Evolutionary conservation across 2,113 vertebrate species (phyloP).

Genomic region (Myanophis thanlyinensis): DNA sequence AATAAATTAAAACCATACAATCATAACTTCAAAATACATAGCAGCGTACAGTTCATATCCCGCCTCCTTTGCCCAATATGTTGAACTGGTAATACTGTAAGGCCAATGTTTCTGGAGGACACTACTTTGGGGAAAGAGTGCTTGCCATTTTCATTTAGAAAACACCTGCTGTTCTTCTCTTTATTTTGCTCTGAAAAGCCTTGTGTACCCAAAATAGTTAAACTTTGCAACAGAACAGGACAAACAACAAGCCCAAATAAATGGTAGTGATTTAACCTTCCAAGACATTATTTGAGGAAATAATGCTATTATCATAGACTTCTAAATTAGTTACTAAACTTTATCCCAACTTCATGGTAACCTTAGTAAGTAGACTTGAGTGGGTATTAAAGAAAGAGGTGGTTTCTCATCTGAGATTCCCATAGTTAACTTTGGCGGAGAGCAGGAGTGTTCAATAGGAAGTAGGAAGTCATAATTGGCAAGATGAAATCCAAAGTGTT

Average conservation of each 20-base stretch:
- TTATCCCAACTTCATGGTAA: not conserved
- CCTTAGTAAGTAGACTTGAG: not conserved
- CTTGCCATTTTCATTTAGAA: not conserved
- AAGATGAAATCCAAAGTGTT: not conserved
- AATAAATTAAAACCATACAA: too few relatives aligned
- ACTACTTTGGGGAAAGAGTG: not conserved
- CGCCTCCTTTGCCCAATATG: too few relatives aligned
- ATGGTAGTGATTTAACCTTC: not conserved
- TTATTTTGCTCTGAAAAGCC: not conserved
- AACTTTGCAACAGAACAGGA: not conserved
- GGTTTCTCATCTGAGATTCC: not conserved
- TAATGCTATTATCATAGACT: too few relatives aligned
- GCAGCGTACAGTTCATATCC: too few relatives aligned
- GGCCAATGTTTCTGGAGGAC: not conserved
- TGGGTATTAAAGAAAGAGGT: not conserved
- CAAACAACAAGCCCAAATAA: not conserved
- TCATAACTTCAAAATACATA: too few relatives aligned
- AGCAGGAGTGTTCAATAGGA: not conserved
- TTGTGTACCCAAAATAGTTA: not conserved
- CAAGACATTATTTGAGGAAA: not conserved
- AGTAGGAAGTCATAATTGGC: not conserved
- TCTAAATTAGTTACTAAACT: not conserved
- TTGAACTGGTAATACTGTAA: not conserved
- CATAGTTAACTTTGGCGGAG: not conserved
- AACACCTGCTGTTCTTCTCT: not conserved